phyloP scores from a whole-genome alignment of 2,888 invertebrate species.

The Sarcophaga caerulescens region DNA sequence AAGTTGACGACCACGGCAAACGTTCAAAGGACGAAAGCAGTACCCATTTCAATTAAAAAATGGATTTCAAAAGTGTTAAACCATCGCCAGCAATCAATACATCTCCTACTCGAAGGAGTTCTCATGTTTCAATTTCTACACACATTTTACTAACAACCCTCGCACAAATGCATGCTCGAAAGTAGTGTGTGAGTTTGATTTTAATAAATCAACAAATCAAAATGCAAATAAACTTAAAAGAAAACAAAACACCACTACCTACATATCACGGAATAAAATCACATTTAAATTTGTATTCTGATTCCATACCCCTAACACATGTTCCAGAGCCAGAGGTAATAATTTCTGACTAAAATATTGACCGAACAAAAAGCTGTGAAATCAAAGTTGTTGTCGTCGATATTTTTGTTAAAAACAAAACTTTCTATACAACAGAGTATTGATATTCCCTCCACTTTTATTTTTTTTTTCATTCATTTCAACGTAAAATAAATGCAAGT shows the following conservation, averaged over 20 bases:
- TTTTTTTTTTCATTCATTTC: background rate
- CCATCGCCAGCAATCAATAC: no score
- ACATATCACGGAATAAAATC: background rate
- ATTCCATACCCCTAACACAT: background rate
- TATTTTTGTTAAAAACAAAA: constrained; percentile 16
- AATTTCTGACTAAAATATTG: constrained; percentile 10
- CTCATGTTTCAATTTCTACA: no score
- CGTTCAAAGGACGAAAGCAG: no score
- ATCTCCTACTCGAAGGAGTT: no score
- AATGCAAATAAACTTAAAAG: background rate
- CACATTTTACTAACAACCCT: background rate
- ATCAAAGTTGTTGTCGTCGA: constrained; percentile 35
- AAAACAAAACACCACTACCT: background rate
- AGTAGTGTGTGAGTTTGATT: background rate
- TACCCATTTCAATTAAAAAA: no score
- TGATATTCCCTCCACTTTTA: background rate
- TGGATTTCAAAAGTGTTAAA: no score
- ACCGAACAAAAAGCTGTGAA: constrained; percentile 47
- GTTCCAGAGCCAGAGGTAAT: background rate
- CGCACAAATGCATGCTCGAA: background rate
- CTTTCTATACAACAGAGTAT: background rate
- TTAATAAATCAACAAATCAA: background rate
- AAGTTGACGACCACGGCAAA: no score
- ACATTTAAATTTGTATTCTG: background rate
- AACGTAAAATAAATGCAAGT: constrained; percentile 68